Evolutionary conservation across 2,888 invertebrate genomes (phyloP), one percentile per base, ranked within the genome.

Genomic region (Ormyrus thymus): DNA sequence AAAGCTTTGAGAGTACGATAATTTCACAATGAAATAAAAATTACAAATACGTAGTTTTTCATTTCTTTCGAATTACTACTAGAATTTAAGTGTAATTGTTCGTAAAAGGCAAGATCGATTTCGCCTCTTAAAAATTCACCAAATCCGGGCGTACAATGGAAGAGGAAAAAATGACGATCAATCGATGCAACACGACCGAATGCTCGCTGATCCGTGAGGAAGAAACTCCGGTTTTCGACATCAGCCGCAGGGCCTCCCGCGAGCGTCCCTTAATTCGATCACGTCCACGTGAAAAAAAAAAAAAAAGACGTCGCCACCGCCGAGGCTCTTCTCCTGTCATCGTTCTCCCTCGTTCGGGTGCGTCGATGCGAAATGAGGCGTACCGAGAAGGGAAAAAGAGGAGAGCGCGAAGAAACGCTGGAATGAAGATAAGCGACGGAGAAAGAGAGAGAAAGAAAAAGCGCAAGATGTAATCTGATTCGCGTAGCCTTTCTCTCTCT

Each of bases 401-500:
- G 86, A 83, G 82, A 29, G 46, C 55, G 61, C 58, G 66, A 71
- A 69, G 55, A 65, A 50, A 73, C 65, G 55, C 51, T 72, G 68
- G 81, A 88, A 89, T 86, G 87, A 88, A 89, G 89, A 89, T 89
- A 89, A 89, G 88, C 87, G 85, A 84, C 29, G 73, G n/a, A 29
- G 29, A 29, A 50, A 51, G 46, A 29, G 55, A 62, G 62, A 69
- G 58, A 79, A 51, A 80, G 61, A 76, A 53, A 62, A 84, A 85
- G 85, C 87, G 86, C 84, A 87, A 88, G 88, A 88, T 90, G 90
- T 90, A 90, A 90, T 90, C 88, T 89, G 90, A 90, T 88, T 90
- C 90, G 87, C 86, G 86, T 88, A 87, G 85, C 86, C 86, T 86
- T 87, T 11, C 65, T 64, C 46, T 55, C 46, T 43, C 70, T 10